phyloP scores from a whole-genome alignment of 2,113 vertebrate species.

The Budorcas taxicolor region DNA sequence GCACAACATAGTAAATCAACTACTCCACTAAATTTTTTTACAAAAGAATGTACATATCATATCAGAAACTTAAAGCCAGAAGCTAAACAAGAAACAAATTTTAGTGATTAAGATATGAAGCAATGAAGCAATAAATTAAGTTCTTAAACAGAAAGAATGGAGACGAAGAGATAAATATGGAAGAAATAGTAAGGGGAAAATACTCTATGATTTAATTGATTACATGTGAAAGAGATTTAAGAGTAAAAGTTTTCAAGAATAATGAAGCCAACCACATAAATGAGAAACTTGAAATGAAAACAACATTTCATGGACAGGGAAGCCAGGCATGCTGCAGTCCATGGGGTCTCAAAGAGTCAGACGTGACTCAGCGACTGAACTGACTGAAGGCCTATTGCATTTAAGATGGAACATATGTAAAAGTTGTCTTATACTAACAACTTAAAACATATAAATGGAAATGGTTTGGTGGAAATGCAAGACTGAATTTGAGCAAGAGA shows the following conservation, averaged over 20 bases:
- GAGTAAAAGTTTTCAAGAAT: not conserved
- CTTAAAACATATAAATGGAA: not conserved
- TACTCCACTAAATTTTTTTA: not conserved
- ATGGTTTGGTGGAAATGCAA: not conserved
- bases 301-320: not conserved
- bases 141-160: not conserved
- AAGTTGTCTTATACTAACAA: not conserved
- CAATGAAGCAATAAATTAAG: not conserved
- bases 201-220: not conserved
- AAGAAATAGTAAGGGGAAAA: not conserved
- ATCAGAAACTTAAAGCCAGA: not conserved
- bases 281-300: not conserved
- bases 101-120: not conserved
- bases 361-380: not conserved
- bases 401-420: not conserved
- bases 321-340: not conserved
- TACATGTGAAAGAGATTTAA: not conserved
- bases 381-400: not conserved
- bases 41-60: not conserved
- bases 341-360: not conserved
- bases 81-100: not conserved
- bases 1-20: not conserved
- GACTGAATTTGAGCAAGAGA: not conserved
- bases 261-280: not conserved
- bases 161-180: not conserved